A percentile compares a stretch with the other conserved stretches of the same genome.
These are phyloP conservation scores for Calliopum simillimum DNA, from an alignment of 2,888 invertebrate genomes.

Conservation along the genomic window DNA sequence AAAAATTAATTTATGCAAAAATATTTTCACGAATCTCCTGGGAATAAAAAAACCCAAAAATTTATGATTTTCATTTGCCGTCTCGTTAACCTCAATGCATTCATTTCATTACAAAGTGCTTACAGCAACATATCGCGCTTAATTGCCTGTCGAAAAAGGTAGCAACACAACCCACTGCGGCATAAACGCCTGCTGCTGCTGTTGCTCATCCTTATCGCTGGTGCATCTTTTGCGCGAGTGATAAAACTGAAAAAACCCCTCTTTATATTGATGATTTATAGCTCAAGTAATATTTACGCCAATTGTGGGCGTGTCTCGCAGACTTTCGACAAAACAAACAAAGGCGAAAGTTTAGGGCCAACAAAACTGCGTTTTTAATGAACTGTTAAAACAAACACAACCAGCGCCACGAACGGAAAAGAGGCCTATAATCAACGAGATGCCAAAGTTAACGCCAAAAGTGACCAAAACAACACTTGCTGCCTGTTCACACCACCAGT, in stretches of 20 bases:
- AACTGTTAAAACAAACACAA: conserved; percentile 45
- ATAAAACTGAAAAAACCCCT: conserved; percentile 36
- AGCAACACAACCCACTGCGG: conserved; percentile 9
- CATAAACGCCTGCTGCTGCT: background rate
- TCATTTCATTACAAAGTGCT: no score
- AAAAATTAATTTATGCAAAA: no score
- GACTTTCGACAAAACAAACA: conserved; percentile 55
- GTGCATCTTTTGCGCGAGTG: conserved; percentile 3
- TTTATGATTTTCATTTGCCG: no score
- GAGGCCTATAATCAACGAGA: conserved; percentile 50
- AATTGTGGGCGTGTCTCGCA: conserved; percentile 55
- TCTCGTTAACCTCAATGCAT: no score
- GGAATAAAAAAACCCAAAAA: no score
- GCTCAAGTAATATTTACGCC: conserved; percentile 46
- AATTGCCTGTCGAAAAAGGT: no score
- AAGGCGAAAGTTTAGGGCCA: conserved; percentile 50
- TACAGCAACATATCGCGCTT: no score
- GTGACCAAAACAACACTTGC: conserved; percentile 65
- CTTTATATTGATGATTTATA: conserved; percentile 46
- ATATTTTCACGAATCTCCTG: no score
- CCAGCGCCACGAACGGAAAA: conserved; percentile 24
- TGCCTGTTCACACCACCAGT: conserved; percentile 43
- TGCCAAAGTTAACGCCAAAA: conserved; percentile 65
- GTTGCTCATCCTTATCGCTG: conserved; percentile 7
- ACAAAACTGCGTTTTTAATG: conserved; percentile 43